Percentiles rank a stretch among this genome's conserved stretches.
Evolutionary conservation across 2,113 vertebrate species (phyloP).

Genomic region (Rhea americana): DNA sequence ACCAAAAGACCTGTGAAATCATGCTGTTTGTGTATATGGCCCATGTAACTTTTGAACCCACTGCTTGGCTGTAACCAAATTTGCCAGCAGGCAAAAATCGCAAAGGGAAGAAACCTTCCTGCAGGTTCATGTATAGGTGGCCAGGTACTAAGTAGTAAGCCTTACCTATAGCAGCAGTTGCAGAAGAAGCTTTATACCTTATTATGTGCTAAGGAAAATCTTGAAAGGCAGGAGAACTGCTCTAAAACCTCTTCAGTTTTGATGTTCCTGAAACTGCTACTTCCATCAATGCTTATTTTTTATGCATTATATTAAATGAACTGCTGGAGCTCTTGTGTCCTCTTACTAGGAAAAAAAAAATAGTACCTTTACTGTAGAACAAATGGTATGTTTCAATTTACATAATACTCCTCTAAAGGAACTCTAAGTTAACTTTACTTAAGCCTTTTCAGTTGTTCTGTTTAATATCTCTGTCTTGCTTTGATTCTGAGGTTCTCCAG

Average conservation of each 20-base stretch:
- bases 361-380: not conserved
- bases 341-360: not conserved
- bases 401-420: not conserved
- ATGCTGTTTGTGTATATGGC: not conserved
- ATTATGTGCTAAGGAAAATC: not conserved
- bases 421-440: not conserved
- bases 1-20: not conserved
- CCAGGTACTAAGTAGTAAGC: not conserved
- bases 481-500: fast-evolving
- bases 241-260: not conserved
- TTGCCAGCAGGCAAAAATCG: not conserved
- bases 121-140: not conserved
- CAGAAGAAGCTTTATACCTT: not conserved
- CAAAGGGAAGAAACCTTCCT: not conserved
- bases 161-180: not conserved
- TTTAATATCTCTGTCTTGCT: not conserved
- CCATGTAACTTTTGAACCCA: not conserved
- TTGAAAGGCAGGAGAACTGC: not conserved
- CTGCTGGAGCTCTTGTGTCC: not conserved
- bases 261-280: not conserved
- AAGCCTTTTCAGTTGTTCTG: not conserved
- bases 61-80: not conserved
- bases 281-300: fast-evolving
- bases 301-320: not conserved
- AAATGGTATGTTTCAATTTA: not conserved